Evolutionary conservation across 2,888 invertebrate species (phyloP).

Genomic region (Cylindroiulus punctatus): DNA sequence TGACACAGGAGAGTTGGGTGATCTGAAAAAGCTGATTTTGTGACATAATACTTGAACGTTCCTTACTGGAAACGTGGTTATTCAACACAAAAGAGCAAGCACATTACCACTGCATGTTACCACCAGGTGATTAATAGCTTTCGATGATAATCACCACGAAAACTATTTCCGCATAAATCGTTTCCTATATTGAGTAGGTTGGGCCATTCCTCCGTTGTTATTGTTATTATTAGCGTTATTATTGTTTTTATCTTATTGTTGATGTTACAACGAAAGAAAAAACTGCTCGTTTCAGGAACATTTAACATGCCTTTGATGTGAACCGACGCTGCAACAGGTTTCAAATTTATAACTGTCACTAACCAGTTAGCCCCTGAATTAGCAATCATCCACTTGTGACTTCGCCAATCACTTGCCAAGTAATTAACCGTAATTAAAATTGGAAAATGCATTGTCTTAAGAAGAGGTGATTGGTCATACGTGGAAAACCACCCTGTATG

Average conservation of each 20-base stretch:
- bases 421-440: slow-evolving; percentile 12
- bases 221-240: neutral
- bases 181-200: neutral
- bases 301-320: neutral
- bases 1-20: no score
- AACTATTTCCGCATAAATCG: slow-evolving; percentile 4
- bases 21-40: no score
- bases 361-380: neutral
- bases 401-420: neutral
- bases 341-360: slow-evolving; percentile 15
- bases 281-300: neutral
- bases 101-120: no score
- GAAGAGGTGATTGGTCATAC: neutral
- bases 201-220: slow-evolving; percentile 9
- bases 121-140: neutral
- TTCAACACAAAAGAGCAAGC: no score
- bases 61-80: no score
- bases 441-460: neutral
- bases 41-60: no score
- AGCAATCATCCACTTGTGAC: slow-evolving; percentile 18
- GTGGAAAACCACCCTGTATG: neutral
- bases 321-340: neutral
- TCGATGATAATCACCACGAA: no score
- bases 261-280: neutral
- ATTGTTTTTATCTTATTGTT: neutral